Base-by-base conservation (phyloP, 1,140 invertebrate species). In the Agrypnia vestita region DNA sequence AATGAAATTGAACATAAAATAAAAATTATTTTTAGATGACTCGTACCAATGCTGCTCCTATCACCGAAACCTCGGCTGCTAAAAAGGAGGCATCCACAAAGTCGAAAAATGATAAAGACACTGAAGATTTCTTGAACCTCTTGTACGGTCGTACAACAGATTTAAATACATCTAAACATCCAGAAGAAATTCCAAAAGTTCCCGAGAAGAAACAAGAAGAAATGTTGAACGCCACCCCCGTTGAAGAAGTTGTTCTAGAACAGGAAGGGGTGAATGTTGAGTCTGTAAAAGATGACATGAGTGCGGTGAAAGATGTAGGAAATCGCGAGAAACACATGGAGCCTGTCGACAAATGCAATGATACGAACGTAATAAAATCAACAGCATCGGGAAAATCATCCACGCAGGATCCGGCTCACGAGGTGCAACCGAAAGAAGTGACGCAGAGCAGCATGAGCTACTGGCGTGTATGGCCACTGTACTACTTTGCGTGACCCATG, bases 381-480 rank as follows among this genome's bases (percentile, higher is more conserved):
- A 6, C 25, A 1, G 6, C 6, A 6, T 3, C 6, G 6, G 25
- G 25, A 35, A 35, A 35, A 35, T 35, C 25, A 35, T 35, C 25
- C 6, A 64, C n/a, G 69, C 47, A 53, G 17, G 51, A 73, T 4
- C 69, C 35, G 69, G 49, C 19, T 19, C 12, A 55, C 49, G 75
- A 76, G 10, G 9, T 72, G 0, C 73, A 80, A 62, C 51, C 17
- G 17, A 78, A 76, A 44, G 78, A 82, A 11, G 53, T 55, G 55
- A 53, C 15, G 17, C 78, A 79, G 8, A 79, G 75, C 21, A 55
- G 75, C 59, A 72, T 61, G 15, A 73, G 55, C 21, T 83, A 83
- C 55, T 83, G 82, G 82, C 53, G 51, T 12, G 78, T 80, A 4
- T 83, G 82, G 82, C 82, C 82, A 8, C 35, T 83, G 62, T 83